phyloP scores from a whole-genome alignment of 2,888 invertebrate genomes.

The Aethes cnicana region DNA sequence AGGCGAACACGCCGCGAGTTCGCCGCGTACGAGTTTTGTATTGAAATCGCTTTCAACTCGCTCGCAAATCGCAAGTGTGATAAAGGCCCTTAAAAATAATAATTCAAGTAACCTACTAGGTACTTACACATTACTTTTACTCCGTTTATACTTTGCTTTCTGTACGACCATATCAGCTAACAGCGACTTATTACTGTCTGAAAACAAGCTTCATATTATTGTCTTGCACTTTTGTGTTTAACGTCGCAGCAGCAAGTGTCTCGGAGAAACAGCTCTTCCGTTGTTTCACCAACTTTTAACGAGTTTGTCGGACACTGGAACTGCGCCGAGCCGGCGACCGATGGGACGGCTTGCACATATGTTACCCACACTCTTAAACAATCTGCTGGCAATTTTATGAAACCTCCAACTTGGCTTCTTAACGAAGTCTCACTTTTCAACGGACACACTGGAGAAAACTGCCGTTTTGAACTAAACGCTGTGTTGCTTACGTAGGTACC shows the following conservation, averaged over 20 bases:
- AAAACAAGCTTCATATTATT: conserved; percentile 70
- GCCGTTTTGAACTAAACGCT: neutral
- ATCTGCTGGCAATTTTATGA: conserved; percentile 41
- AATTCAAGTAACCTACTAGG: too few relatives aligned
- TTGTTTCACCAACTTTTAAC: conserved; percentile 80
- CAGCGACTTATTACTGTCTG: conserved; percentile 56
- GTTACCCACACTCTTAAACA: conserved; percentile 46
- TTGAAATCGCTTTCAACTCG: too few relatives aligned
- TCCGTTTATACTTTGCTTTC: conserved; percentile 41
- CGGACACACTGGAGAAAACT: neutral
- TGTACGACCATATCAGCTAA: conserved; percentile 49
- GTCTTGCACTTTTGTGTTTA: conserved; percentile 77
- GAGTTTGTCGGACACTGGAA: conserved; percentile 77
- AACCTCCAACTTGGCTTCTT: conserved; percentile 25
- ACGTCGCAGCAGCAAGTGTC: conserved; percentile 75
- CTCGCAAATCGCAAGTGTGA: too few relatives aligned
- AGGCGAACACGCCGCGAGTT: too few relatives aligned
- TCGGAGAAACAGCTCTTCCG: conserved; percentile 67
- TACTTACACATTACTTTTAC: too few relatives aligned
- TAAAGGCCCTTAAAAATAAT: too few relatives aligned
- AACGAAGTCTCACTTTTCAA: conserved; percentile 12
- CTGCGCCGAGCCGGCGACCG: conserved; percentile 51
- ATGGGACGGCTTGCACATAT: conserved; percentile 55
- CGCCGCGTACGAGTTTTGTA: too few relatives aligned
- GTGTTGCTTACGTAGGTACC: neutral